Base-by-base conservation (phyloP, 2,888 invertebrate species). In the Tubulanus polymorphus region DNA sequence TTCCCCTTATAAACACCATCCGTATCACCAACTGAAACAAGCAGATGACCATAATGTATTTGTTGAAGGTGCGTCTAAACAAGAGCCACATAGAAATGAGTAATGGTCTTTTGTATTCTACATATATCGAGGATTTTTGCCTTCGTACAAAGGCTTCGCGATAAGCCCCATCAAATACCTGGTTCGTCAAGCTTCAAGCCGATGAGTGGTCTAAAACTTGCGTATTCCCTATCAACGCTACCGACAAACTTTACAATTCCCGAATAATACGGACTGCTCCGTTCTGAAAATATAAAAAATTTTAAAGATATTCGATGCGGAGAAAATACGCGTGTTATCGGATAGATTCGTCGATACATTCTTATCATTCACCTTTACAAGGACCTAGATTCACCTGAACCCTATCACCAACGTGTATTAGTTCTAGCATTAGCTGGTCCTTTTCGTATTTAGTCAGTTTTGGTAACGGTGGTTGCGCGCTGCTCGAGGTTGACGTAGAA, bases 211-310 rank as follows among this genome's bases (percentile, higher is more conserved):
- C 66, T 54, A 1, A 65, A 62, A 47, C 71, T 68, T 53, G 62
- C 62, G 37, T 63, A 61, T n/a, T 64, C 60, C 35, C 63, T 67
- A 53, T 70, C 68, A 15, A 69, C 50, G 1, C 59, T 58, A 0
- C 73, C 73, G 12, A 58, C 59, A 57, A 69, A 73, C 56, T 71
- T 71, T 30, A 72, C 68, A 27, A 72, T 66, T 1, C 72, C 73
- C n/a, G 66, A 32, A 20, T 26, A 25, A 10, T 25, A 25, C 20
- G 30, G 30, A 18, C 50, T 25, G 30, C 35, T 29, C 45, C 27
- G 25, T 18, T 50, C 50, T 50, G 50, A 10, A 3, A 20, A 2
- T 20, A 32, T 26, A 49, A 10, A n/a, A n/a, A n/a, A n/a, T 20
- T n/a, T 12, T 18, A 12, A 10, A 8, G 12, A 18, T 18, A 45